phyloP scores from a whole-genome alignment of 2,888 invertebrate species.

The Sussaba pulchella region DNA sequence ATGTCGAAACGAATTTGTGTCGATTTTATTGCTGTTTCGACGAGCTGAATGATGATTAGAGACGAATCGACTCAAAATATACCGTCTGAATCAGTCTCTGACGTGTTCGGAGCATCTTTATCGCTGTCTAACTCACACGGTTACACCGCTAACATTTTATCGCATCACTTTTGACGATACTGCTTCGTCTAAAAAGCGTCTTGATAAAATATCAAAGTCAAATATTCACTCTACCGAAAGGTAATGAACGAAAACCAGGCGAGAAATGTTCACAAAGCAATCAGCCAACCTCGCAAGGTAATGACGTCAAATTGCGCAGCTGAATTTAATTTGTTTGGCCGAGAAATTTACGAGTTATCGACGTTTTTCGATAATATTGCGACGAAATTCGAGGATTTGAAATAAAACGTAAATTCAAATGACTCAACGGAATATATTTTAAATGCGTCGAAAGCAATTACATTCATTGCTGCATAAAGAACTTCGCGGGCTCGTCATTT shows the following conservation, averaged over 20 bases:
- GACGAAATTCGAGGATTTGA: neutral
- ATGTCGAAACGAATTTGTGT: neutral
- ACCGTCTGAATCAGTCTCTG: slow-evolving; percentile 34
- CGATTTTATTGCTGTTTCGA: too few relatives aligned
- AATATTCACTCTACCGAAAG: slow-evolving; percentile 16
- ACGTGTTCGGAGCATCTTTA: slow-evolving; percentile 52
- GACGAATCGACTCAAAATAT: slow-evolving; percentile 30
- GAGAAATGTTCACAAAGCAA: slow-evolving; percentile 4
- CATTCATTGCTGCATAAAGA: too few relatives aligned
- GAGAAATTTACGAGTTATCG: neutral
- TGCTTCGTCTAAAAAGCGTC: neutral
- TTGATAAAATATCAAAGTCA: neutral
- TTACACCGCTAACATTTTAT: too few relatives aligned
- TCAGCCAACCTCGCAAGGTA: neutral
- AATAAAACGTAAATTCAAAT: neutral
- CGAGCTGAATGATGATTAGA: slow-evolving; percentile 25
- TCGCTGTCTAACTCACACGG: too few relatives aligned
- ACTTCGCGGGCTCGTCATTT: too few relatives aligned
- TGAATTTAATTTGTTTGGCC: slow-evolving; percentile 12
- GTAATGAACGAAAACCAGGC: neutral
- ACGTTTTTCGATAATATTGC: slow-evolving; percentile 3
- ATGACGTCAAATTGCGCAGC: neutral
- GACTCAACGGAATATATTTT: neutral
- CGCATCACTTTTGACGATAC: neutral
- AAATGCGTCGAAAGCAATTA: neutral